phyloP scores from a whole-genome alignment of 2,113 vertebrate species.

The Corythoichthys haematopterus region DNA sequence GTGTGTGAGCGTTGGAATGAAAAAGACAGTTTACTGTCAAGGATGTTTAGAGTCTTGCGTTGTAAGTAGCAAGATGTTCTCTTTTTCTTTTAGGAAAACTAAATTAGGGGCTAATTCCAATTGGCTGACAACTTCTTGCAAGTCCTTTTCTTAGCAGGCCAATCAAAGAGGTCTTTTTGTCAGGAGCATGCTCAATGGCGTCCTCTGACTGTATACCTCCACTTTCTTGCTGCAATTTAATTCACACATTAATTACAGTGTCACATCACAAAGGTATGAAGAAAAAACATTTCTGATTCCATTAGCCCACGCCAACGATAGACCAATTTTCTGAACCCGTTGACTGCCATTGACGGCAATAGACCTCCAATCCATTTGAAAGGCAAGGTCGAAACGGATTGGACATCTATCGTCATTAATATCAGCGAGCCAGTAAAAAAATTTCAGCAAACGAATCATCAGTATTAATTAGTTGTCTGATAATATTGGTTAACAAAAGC shows the following conservation, averaged over 20 bases:
- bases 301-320: no score
- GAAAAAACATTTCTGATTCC: not conserved
- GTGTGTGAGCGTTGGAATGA: not conserved
- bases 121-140: not conserved
- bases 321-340: no score
- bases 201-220: slow-evolving; percentile 5
- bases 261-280: not conserved
- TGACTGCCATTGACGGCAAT: no score
- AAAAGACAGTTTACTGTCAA: not conserved
- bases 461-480: no score
- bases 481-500: no score
- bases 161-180: slow-evolving; percentile 5
- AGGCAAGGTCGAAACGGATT: no score
- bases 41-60: not conserved
- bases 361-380: no score
- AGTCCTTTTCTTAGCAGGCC: slow-evolving; percentile 1
- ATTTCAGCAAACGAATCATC: no score
- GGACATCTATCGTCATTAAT: no score
- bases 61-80: slow-evolving; percentile 3
- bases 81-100: not conserved
- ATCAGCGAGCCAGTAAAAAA: no score
- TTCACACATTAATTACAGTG: slow-evolving; percentile 1
- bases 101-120: slow-evolving; percentile 1
- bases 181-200: slow-evolving; percentile 1
- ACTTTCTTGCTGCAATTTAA: slow-evolving; percentile 10